Conservation (phyloP, 1,140 invertebrate genomes). For the Pogonomyrmex californicus region DNA sequence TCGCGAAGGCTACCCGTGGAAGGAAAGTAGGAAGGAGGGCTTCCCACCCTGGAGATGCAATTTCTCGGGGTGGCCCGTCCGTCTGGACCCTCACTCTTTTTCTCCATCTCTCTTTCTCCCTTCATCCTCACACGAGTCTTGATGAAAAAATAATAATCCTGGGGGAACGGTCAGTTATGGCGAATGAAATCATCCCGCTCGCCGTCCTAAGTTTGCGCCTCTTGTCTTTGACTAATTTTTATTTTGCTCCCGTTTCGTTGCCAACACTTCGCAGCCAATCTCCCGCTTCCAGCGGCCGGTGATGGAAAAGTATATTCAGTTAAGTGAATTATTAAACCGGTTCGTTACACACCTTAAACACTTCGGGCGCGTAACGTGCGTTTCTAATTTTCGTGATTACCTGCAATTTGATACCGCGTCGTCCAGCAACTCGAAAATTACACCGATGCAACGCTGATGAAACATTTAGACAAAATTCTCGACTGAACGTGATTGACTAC, state of each 20-base stretch:
- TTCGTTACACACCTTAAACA: constrained; percentile 54
- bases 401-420: constrained; percentile 72
- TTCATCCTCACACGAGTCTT: constrained; percentile 62
- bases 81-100: constrained; percentile 50
- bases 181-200: constrained; percentile 79
- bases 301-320: constrained; percentile 33
- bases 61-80: constrained; percentile 81
- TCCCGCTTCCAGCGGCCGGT: background rate
- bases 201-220: constrained; percentile 41
- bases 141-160: constrained; percentile 87
- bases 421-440: constrained; percentile 63
- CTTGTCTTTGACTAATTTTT: constrained; percentile 59
- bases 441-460: constrained; percentile 37
- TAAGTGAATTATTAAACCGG: constrained; percentile 69
- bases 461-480: constrained; percentile 54
- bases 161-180: constrained; percentile 84
- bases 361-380: constrained; percentile 50
- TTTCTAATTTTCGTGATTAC: constrained; percentile 75
- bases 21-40: constrained; percentile 59
- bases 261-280: constrained; percentile 7
- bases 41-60: constrained; percentile 81
- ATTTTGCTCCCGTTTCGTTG: constrained; percentile 6
- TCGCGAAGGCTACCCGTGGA: constrained; percentile 77
- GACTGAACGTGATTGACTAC: constrained; percentile 23
- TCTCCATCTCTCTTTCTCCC: constrained; percentile 27